Evolutionary conservation across 2,797 vertebrate genomes (phyloP), one percentile per base, ranked within the genome.

Genomic region (Eupleurogrammus muticus): DNA sequence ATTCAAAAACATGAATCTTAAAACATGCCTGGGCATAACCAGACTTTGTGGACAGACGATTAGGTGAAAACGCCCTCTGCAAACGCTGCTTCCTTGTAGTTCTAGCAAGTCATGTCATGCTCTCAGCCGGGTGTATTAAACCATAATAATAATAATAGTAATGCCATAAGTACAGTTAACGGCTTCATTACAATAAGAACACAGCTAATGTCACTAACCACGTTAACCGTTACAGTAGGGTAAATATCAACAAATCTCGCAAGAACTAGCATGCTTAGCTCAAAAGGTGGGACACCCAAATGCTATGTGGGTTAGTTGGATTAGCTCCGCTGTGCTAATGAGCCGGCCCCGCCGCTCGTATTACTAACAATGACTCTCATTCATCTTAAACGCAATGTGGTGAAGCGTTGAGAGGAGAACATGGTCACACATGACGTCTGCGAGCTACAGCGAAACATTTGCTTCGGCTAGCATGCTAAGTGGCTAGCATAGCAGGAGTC

Each of bases 391-490:
- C 1, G 14, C 12, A 24, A 36, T 36, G 5, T 1, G 0, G 8
- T 4, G 2, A 44, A 49, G 11, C 5, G 1, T 20, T 44, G 10
- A 48, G 11, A 53, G 5, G 17, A n/a, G 6, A 46, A n/a, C 5
- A 9, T 7, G 21, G 11, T 58, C 9, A 7, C 0, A 35, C 17
- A 32, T 19, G 44, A 55, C 9, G 16, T 1, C n/a, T 55, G 21
- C 8, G 35, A 24, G 46, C 21, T 40, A 9, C 24, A 36, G 20
- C 1, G n/a, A 51, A 57, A 66, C 5, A 49, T 5, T 38, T 24
- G 48, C 14, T 23, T 17, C 32, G 49, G 17, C 34, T 82, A 82
- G 68, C 77, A 85, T 80, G 86, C 80, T 89, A 82, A 28, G 28
- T 69, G 49, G 42, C 47, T 87, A 81, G 50, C 65, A 66, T 23